These are phyloP conservation scores for Agapornis canus DNA, from an alignment of 2,797 vertebrate genomes.

Conservation along the genomic window DNA sequence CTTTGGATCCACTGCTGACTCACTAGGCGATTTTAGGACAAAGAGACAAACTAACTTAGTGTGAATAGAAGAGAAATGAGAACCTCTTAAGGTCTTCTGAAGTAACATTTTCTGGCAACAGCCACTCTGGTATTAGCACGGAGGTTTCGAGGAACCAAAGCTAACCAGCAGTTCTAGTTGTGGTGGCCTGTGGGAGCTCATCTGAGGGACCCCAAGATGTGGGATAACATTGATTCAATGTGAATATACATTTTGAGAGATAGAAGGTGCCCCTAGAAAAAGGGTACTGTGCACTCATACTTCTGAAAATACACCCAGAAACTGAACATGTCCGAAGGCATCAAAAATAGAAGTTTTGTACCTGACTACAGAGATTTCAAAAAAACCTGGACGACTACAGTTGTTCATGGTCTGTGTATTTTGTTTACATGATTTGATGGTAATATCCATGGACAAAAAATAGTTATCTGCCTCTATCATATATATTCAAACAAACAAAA, in stretches of 20 bases:
- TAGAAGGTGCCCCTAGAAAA: background rate
- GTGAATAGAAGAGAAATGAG: background rate
- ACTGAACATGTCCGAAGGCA: background rate
- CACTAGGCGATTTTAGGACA: slow-evolving; percentile 62
- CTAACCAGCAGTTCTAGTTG: fast-evolving
- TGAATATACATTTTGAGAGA: background rate
- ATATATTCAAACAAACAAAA: slow-evolving; percentile 1
- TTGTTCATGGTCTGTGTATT: background rate
- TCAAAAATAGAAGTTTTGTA: background rate
- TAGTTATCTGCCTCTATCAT: background rate
- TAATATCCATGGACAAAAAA: background rate
- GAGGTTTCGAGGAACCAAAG: background rate
- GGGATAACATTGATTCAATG: background rate
- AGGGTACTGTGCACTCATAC: background rate
- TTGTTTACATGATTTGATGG: background rate
- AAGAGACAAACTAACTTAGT: slow-evolving; percentile 42
- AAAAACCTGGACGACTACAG: background rate
- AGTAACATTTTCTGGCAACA: background rate
- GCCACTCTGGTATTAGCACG: background rate
- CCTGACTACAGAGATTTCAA: background rate
- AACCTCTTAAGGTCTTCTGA: background rate
- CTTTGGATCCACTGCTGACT: slow-evolving; percentile 72
- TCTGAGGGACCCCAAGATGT: background rate
- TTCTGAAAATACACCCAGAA: background rate
- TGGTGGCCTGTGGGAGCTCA: background rate